Conservation (phyloP, 2,113 vertebrate genomes). For the Nibea albiflora region DNA sequence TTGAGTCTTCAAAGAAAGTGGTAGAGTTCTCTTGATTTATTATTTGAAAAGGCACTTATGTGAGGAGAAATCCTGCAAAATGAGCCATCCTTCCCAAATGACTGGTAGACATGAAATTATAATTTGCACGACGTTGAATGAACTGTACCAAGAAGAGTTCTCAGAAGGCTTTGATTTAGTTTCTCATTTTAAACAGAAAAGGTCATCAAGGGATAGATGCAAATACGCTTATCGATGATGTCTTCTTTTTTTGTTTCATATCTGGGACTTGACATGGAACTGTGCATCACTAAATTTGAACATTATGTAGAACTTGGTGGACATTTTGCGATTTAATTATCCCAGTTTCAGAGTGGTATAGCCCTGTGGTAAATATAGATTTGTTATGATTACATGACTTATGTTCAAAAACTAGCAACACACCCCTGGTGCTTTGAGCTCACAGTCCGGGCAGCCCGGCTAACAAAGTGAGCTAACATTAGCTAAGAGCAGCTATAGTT, state of each 20-base stretch:
- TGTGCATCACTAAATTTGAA: background rate
- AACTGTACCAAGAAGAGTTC: slow-evolving; percentile 3
- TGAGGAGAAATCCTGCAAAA: slow-evolving; percentile 25
- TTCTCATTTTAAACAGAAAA: slow-evolving; percentile 6
- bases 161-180: background rate
- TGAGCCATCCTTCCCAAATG: slow-evolving; percentile 33
- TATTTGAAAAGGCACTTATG: slow-evolving; percentile 33
- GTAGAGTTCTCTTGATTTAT: slow-evolving; percentile 23
- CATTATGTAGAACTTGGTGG: no score
- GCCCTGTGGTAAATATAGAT: no score
- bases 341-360: no score
- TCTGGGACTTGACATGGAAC: background rate
- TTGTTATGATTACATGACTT: no score
- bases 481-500: no score
- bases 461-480: no score
- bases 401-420: no score
- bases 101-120: slow-evolving; percentile 18
- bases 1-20: slow-evolving; percentile 49
- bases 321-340: no score
- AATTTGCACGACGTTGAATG: slow-evolving; percentile 13
- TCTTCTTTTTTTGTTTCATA: background rate
- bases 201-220: background rate
- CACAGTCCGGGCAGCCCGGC: no score
- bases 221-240: background rate
- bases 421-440: no score